Evolutionary conservation across 64 coral and sea anemone genomes (phyloP).

Genomic region (Acropora yongei): DNA sequence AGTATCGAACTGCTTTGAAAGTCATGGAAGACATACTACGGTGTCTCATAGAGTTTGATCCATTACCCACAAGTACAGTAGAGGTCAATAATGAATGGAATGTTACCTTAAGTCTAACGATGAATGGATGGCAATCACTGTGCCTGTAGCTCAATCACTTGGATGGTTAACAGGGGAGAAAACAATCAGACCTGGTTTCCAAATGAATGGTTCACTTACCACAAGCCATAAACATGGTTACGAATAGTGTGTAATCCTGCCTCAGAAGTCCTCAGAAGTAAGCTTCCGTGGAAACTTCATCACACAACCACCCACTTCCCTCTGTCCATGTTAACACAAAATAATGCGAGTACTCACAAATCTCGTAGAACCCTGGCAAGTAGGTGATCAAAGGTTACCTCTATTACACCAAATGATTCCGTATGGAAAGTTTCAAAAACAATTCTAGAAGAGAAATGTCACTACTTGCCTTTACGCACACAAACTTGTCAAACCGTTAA

Average conservation of each 20-base stretch:
- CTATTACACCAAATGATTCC: constrained; percentile 16
- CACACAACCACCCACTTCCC: not conserved
- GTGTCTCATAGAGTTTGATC: not conserved
- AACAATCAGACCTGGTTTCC: not conserved
- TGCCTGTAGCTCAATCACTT: not conserved
- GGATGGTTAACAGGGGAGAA: constrained; percentile 2
- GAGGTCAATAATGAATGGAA: not conserved
- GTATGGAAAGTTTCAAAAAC: not conserved
- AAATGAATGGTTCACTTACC: not conserved
- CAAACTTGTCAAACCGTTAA: constrained; percentile 3
- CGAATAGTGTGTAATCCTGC: constrained; percentile 5
- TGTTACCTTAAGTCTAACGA: not conserved
- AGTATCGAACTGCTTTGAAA: constrained; percentile 13
- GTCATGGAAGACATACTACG: not conserved
- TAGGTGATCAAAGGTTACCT: not conserved
- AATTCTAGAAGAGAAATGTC: not conserved
- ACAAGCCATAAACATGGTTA: not conserved
- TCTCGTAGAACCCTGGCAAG: constrained; percentile 20
- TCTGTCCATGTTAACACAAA: constrained; percentile 12
- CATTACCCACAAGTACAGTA: not conserved
- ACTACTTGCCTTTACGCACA: not conserved
- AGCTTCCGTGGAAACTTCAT: not conserved
- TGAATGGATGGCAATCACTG: not conserved
- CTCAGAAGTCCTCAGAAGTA: not conserved
- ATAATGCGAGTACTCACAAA: constrained; percentile 19